These are phyloP conservation scores for Monodelphis domestica DNA, from an alignment of 2,797 vertebrate species.

Conservation along the genomic window DNA sequence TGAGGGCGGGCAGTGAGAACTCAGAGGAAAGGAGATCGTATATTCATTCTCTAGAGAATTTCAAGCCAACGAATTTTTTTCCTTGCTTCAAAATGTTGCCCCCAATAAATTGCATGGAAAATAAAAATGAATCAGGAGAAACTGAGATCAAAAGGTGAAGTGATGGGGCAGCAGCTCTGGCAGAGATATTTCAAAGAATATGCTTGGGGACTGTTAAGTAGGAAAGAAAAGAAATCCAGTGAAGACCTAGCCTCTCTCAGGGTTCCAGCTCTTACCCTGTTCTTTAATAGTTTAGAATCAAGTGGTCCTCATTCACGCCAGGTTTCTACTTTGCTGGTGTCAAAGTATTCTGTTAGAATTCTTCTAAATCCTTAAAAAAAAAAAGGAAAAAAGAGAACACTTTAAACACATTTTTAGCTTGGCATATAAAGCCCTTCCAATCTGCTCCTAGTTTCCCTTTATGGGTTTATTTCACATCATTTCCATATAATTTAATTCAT, in stretches of 20 bases:
- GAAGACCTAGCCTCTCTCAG: conserved; percentile 26
- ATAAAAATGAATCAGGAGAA: conserved; percentile 59
- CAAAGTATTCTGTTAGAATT: conserved; percentile 27
- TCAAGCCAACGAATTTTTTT: conserved; percentile 56
- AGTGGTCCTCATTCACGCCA: background rate
- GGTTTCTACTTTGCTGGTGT: background rate
- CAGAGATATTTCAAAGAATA: conserved; percentile 29
- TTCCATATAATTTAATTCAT: too few species aligned
- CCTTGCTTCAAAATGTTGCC: conserved; percentile 37
- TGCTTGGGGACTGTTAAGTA: conserved; percentile 51
- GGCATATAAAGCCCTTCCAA: background rate
- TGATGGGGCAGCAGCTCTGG: conserved; percentile 25
- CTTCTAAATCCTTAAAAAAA: conserved; percentile 51
- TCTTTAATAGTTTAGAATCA: background rate
- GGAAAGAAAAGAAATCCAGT: conserved; percentile 56
- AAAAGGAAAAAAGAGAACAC: background rate
- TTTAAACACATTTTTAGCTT: background rate
- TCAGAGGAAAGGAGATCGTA: conserved; percentile 37
- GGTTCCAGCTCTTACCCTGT: conserved; percentile 40
- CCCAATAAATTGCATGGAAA: conserved; percentile 51
- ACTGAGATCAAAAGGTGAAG: conserved; percentile 32
- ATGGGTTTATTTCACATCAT: background rate
- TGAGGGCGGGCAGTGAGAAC: conserved; percentile 19
- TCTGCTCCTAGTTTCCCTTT: background rate
- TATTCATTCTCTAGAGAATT: conserved; percentile 44